Conservation (phyloP, 2,113 vertebrate genomes). For the Saiga tatarica region DNA sequence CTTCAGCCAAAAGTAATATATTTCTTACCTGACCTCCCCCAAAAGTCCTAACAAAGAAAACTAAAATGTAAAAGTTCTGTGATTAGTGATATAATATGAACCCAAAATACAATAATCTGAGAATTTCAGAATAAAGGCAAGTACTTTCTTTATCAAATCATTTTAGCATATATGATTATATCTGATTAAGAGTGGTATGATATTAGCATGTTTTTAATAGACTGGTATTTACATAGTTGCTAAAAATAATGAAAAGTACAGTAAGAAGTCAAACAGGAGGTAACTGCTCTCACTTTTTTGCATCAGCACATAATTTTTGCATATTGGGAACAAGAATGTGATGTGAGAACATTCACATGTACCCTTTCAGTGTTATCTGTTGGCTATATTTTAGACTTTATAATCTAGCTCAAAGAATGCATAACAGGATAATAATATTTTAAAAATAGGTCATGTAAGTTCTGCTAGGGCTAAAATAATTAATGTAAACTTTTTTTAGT, state of each 20-base stretch:
- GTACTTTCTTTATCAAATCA: not conserved
- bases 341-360: not conserved
- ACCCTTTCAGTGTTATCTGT: not conserved
- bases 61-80: not conserved
- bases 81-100: not conserved
- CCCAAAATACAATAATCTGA: not conserved
- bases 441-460: not conserved
- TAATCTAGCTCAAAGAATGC: not conserved
- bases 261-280: not conserved
- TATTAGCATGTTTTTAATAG: not conserved
- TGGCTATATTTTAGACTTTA: not conserved
- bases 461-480: not conserved
- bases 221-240: not conserved
- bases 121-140: slow-evolving; percentile 1
- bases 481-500: not conserved
- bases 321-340: not conserved
- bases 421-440: not conserved
- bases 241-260: not conserved
- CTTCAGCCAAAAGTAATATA: not conserved
- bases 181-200: not conserved
- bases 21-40: not conserved
- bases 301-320: not conserved
- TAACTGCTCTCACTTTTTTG: not conserved
- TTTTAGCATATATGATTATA: not conserved
- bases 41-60: not conserved